Base-by-base conservation (phyloP, 2,888 invertebrate species). In the Poecilus cupreus region DNA sequence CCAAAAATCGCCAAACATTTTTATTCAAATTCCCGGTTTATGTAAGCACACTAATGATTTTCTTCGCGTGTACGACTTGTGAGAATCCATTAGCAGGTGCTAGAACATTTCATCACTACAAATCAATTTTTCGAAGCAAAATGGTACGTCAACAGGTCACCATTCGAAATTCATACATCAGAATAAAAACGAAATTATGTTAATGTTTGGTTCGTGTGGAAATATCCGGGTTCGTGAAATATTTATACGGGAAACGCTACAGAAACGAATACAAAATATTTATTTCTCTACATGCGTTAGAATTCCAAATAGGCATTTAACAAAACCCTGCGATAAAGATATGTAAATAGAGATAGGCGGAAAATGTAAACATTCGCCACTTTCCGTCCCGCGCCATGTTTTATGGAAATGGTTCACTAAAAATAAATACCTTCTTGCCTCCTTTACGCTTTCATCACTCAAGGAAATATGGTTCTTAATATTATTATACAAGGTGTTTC, bases 231-330 rank as follows among this genome's bases (percentile, higher is more conserved):
- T 49, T 49, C 16, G 49, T 49, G 49, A 49, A 49, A 49, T 49
- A 49, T 49, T 49, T 49, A 49, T 18, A 13, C 16, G 49, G n/a
- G n/a, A n/a, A 39, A 43, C 43, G 43, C 22, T n/a, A n/a, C n/a
- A 43, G 43, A 60, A 22, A 32, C 26, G 24, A 26, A 11, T 22
- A 26, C 60, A 60, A 60, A 60, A 60, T 60, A 68, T 37, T 37
- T 64, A 64, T 68, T 37, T 68, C 64, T 18, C 64, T 37, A 68
- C 64, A 68, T 37, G 64, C 64, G 32, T 68, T 68, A 68, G 64
- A 68, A 68, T 68, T 68, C 64, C 64, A 68, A 68, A 60, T 37
- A 68, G 37, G 22, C 64, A 68, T 68, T 68, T 68, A 68, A 68
- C 64, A 68, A 68, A 68, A 68, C 64, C 64, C 60, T 16, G 18